Evolutionary conservation across 1,140 invertebrate genomes (phyloP).

Genomic region (Bombus turneri): DNA sequence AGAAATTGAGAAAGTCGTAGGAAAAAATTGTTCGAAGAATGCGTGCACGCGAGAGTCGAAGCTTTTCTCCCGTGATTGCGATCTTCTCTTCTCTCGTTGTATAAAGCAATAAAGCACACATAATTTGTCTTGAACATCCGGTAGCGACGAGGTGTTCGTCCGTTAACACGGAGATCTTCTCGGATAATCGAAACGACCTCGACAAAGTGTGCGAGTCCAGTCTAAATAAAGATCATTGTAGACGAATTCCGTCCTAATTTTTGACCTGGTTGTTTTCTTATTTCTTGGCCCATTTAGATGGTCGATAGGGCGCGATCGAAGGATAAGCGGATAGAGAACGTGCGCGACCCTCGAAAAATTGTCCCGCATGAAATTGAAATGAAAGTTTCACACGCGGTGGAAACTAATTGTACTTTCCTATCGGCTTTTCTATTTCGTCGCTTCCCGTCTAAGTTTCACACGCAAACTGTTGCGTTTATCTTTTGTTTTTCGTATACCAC

Average conservation of each 20-base stretch:
- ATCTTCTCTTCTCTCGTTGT: background rate
- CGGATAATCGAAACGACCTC: background rate
- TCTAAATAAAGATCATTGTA: conserved; percentile 7
- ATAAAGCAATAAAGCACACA: background rate
- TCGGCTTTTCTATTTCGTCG: background rate
- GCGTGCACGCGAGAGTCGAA: background rate
- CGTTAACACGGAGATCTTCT: background rate
- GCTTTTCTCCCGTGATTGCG: background rate
- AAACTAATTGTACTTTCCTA: background rate
- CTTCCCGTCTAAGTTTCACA: background rate
- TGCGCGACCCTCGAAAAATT: background rate
- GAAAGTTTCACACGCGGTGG: background rate
- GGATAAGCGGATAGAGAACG: background rate
- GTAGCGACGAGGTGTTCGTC: background rate
- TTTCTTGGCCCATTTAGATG: background rate
- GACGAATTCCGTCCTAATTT: conserved; percentile 21
- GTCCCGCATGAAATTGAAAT: background rate
- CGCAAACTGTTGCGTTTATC: background rate
- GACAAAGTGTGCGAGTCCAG: background rate
- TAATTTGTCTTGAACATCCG: conserved; percentile 9
- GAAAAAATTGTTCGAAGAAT: background rate
- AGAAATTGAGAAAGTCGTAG: background rate
- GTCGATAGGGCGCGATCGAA: background rate
- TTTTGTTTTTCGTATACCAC: background rate
- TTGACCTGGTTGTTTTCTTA: background rate